Conservation (phyloP, 2,888 invertebrate species). For the Candidula unifasciata region DNA sequence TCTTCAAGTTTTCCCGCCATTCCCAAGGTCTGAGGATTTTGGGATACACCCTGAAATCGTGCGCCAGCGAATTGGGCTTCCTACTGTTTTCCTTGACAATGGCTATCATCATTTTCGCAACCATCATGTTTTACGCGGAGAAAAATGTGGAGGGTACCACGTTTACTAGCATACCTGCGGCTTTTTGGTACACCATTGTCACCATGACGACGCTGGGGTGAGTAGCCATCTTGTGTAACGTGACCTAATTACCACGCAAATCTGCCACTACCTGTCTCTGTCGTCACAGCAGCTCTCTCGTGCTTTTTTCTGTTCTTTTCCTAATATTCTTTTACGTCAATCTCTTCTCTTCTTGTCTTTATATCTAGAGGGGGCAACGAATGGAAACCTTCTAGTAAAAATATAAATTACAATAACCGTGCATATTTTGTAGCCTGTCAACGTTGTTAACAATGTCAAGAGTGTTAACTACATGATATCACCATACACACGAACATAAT, state of each 20-base stretch:
- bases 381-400: too few relatives aligned
- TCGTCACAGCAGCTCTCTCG: too few relatives aligned
- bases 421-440: too few relatives aligned
- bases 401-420: too few relatives aligned
- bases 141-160: constrained; percentile 97
- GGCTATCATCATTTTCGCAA: constrained; percentile 99
- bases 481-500: too few relatives aligned
- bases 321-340: too few relatives aligned
- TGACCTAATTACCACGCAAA: neutral
- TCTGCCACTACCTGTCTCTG: too few relatives aligned
- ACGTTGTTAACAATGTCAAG: too few relatives aligned
- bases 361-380: too few relatives aligned
- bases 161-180: constrained; percentile 99
- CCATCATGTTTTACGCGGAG: constrained; percentile 99
- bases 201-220: constrained; percentile 99
- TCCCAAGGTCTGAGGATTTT: constrained; percentile 98
- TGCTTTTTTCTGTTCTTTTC: too few relatives aligned
- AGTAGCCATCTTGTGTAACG: constrained; percentile 80
- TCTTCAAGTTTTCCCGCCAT: constrained; percentile 99
- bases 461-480: too few relatives aligned
- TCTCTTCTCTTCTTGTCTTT: too few relatives aligned
- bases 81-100: constrained; percentile 99
- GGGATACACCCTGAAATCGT: constrained; percentile 98
- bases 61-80: constrained; percentile 99
- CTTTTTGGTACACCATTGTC: constrained; percentile 99